Evolutionary conservation across 2,797 vertebrate species (phyloP), one percentile per base, ranked within the genome.

Genomic region (Chanos chanos): DNA sequence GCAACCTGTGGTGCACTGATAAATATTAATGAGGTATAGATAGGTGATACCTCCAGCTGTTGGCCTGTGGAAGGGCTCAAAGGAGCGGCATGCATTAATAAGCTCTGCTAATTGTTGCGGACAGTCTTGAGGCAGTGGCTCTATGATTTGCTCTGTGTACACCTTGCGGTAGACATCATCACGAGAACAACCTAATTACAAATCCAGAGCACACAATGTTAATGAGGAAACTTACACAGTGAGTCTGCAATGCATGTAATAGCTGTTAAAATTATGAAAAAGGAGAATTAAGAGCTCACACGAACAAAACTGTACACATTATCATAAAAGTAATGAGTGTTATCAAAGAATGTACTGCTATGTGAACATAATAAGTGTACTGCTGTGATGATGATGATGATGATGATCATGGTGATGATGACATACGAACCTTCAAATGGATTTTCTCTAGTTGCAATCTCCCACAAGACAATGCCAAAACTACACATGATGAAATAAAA

Each of bases 381-480:
- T n/a, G n/a, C n/a, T n/a, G n/a, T 24, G 4, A 16, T 15, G 18
- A 30, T 52, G 10, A 16, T 4, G 10, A 16, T 40, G 25, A 7
- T 8, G 25, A 13, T 12, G 39, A 5, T 18, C 3, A 39, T 57
- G 13, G 4, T 44, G 9, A 9, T 34, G 51, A 6, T n/a, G 21
- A 39, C 22, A 60, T 65, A 73, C 73, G 12, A 19, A 94, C 94
- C 93, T 83, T 90, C 72, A 78, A 92, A 93, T 0, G 92, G 94
- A 55, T 66, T 77, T 57, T 81, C 82, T 19, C 86, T 83, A 6
- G 90, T 93, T 7, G 78, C 79, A 0, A 95, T 84, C 81, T 97
- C 94, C 90, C 92, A 94, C 74, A 96, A 75, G 47, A 96, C 90
- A 2, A 97, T 87, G 12, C 94, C 94, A 4, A 97, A 91, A 77